phyloP scores from a whole-genome alignment of 64 coral and sea anemone genomes.

The Stichodactyla helianthus region DNA sequence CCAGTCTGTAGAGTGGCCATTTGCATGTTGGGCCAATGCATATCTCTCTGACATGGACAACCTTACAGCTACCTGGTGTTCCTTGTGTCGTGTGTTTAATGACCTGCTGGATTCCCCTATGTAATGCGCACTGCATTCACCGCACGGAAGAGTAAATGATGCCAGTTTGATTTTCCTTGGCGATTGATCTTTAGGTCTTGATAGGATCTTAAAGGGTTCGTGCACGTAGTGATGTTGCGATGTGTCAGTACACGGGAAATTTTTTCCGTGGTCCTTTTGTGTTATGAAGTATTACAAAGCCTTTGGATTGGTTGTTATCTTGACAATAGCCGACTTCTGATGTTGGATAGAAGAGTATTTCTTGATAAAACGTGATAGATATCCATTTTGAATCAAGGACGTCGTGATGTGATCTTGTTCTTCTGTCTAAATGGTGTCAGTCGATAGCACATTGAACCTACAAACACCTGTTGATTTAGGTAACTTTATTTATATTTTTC shows the following conservation, averaged over 20 bases:
- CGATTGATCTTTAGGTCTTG: neutral
- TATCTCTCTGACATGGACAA: neutral
- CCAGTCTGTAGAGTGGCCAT: neutral
- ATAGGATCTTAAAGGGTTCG: neutral
- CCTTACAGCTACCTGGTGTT: neutral
- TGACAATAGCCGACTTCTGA: no score
- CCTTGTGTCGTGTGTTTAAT: neutral
- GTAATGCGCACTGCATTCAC: neutral
- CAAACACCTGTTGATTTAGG: no score
- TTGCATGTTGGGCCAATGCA: neutral
- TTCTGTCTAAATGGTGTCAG: no score
- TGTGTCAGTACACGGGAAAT: neutral
- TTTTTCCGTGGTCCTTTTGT: neutral
- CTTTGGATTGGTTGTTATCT: no score
- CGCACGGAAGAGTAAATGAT: neutral
- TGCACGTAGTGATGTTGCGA: neutral
- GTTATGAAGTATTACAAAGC: neutral
- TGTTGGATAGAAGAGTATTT: no score
- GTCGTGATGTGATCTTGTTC: no score
- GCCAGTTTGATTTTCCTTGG: neutral
- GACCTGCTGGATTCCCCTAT: neutral
- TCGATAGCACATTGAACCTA: neutral
- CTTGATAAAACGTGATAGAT: no score
- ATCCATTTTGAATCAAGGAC: no score
- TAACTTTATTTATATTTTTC: neutral